These are phyloP conservation scores for Euphonia xanthogaster DNA, from an alignment of 2,797 vertebrate species.

Conservation along the genomic window DNA sequence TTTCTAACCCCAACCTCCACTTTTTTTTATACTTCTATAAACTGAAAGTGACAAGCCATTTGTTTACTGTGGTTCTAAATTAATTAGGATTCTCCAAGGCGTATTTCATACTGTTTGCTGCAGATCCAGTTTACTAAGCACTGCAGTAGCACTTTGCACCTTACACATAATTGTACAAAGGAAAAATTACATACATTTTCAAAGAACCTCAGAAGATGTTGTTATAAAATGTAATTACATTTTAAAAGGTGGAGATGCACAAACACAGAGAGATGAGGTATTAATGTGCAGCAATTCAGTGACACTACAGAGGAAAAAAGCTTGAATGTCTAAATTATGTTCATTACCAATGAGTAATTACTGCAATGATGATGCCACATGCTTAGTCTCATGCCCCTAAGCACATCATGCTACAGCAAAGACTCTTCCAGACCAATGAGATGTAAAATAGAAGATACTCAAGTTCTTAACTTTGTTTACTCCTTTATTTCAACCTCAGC, in stretches of 20 bases:
- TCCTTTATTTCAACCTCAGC: background rate
- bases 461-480: background rate
- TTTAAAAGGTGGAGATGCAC: background rate
- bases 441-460: background rate
- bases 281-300: background rate
- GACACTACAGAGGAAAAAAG: background rate
- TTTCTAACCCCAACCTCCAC: constrained; percentile 48
- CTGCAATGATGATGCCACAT: background rate
- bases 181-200: background rate
- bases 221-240: background rate
- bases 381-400: background rate
- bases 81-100: constrained; percentile 58
- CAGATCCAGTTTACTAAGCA: background rate
- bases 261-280: background rate
- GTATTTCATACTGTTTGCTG: constrained; percentile 14
- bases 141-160: background rate
- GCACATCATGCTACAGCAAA: background rate
- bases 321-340: background rate
- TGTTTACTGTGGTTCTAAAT: constrained; percentile 41
- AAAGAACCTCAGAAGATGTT: background rate
- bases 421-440: background rate
- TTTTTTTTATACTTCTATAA: constrained; percentile 48
- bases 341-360: background rate
- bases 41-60: constrained; percentile 60
- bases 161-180: background rate